Percentiles rank a stretch among this genome's conserved stretches.
These are phyloP conservation scores for Nemoura dubitans DNA, from an alignment of 2,888 invertebrate genomes.

Conservation along the genomic window DNA sequence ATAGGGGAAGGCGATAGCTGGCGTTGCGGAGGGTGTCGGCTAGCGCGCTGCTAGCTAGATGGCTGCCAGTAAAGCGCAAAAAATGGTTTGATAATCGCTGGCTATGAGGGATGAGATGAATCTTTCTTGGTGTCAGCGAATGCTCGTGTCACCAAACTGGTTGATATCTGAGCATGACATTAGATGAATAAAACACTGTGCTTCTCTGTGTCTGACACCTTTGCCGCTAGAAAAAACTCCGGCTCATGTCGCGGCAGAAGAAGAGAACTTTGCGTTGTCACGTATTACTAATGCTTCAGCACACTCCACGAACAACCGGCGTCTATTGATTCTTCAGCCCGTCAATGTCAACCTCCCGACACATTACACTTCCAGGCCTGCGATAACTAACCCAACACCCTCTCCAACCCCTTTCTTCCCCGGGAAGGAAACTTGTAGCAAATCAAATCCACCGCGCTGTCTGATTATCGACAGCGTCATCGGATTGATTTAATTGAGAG, in stretches of 20 bases:
- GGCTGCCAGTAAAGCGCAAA: conserved; percentile 26
- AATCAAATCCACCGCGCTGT: neutral
- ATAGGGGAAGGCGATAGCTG: conserved; percentile 21
- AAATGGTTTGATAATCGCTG: conserved; percentile 38
- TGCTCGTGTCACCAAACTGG: conserved; percentile 32
- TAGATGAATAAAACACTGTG: conserved; percentile 40
- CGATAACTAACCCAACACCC: neutral
- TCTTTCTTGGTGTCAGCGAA: conserved; percentile 22
- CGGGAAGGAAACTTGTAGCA: neutral
- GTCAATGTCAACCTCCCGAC: conserved; percentile 31
- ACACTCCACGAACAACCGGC: conserved; percentile 33
- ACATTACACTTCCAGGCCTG: neutral
- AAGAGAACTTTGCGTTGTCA: conserved; percentile 32
- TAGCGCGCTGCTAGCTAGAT: neutral
- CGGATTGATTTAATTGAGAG: neutral
- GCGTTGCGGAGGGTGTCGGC: neutral
- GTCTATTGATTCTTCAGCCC: conserved; percentile 35
- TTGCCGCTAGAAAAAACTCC: conserved; percentile 18
- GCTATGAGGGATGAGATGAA: neutral
- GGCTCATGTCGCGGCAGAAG: conserved; percentile 2
- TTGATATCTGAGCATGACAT: conserved; percentile 31
- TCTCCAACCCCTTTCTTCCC: neutral
- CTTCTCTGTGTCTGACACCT: conserved; percentile 38
- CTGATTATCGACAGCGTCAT: neutral
- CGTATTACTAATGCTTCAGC: conserved; percentile 40